Conservation (phyloP, 2,888 invertebrate genomes). For the Ochropleura plecta region DNA sequence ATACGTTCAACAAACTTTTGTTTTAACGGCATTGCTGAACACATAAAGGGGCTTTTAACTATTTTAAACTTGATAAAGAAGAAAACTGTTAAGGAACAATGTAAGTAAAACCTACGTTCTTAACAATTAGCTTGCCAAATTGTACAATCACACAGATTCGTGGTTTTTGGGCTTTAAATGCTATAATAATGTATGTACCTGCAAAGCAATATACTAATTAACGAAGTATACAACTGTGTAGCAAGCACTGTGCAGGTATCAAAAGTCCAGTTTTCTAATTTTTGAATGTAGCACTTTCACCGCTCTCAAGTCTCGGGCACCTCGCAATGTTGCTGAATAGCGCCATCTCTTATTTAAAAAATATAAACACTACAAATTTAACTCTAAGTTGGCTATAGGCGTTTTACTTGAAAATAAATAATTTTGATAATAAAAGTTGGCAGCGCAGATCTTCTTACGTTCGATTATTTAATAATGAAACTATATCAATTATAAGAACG, state of each 20-base stretch:
- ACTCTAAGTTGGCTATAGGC: constrained; percentile 33
- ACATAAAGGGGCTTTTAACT: neutral
- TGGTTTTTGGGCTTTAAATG: neutral
- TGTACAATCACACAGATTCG: neutral
- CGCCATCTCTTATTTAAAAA: constrained; percentile 74
- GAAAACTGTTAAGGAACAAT: neutral
- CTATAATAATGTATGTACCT: neutral
- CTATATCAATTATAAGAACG: constrained; percentile 14
- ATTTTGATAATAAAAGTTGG: constrained; percentile 22
- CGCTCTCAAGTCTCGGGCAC: constrained; percentile 5
- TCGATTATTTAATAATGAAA: constrained; percentile 30
- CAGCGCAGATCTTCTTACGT: neutral
- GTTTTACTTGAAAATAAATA: constrained; percentile 20
- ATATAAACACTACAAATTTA: constrained; percentile 42
- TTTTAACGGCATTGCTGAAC: neutral
- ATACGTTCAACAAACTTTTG: neutral
- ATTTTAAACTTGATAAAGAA: neutral
- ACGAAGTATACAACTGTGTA: neutral
- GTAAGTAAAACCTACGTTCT: neutral
- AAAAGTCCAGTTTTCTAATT: neutral
- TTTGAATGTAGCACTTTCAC: constrained; percentile 16
- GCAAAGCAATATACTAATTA: neutral
- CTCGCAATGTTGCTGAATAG: constrained; percentile 35
- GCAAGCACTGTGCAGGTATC: too few relatives aligned
- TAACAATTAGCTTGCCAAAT: neutral